Percentiles rank a stretch among this genome's conserved stretches.
Evolutionary conservation across 53 echinoderm and acorn worm species (phyloP).

Genomic region (Echinarachnius parma): DNA sequence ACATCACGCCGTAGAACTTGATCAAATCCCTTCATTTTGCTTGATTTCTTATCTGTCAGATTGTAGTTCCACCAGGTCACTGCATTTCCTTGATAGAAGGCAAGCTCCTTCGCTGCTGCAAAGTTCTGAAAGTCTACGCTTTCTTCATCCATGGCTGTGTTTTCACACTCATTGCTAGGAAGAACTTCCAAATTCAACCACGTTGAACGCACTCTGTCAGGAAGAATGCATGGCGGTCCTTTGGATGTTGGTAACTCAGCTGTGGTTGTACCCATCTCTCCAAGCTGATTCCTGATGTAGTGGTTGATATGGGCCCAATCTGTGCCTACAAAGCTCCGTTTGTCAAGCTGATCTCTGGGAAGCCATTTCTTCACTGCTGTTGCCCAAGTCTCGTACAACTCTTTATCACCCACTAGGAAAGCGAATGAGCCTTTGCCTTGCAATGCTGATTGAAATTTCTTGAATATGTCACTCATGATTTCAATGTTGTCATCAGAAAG

Average conservation of each 20-base stretch:
- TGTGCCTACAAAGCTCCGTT: constrained; percentile 8
- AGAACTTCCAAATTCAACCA: constrained; percentile 18
- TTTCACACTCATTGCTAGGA: constrained; percentile 19
- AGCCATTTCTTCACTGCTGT: constrained; percentile 8
- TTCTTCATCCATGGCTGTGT: not conserved
- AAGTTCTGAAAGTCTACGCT: constrained; percentile 5
- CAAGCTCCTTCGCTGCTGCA: not conserved
- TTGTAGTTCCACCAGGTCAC: constrained; percentile 33
- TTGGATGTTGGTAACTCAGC: constrained; percentile 1
- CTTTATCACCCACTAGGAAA: constrained; percentile 33
- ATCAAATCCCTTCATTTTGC: not conserved
- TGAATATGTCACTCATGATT: constrained; percentile 60
- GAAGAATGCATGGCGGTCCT: constrained; percentile 1
- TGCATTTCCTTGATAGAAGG: constrained; percentile 23
- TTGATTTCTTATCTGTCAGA: not conserved
- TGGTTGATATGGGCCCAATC: not conserved
- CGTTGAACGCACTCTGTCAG: not conserved
- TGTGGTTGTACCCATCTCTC: not conserved
- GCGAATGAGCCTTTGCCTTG: constrained; percentile 37
- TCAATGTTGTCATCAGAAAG: constrained; percentile 53
- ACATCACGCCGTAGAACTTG: constrained; percentile 19
- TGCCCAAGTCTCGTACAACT: constrained; percentile 22
- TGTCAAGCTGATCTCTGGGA: not conserved
- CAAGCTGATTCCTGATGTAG: constrained; percentile 7
- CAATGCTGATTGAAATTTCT: constrained; percentile 54